Evolutionary conservation across 2,113 vertebrate genomes (phyloP).

Genomic region (Siphamia tubifer): DNA sequence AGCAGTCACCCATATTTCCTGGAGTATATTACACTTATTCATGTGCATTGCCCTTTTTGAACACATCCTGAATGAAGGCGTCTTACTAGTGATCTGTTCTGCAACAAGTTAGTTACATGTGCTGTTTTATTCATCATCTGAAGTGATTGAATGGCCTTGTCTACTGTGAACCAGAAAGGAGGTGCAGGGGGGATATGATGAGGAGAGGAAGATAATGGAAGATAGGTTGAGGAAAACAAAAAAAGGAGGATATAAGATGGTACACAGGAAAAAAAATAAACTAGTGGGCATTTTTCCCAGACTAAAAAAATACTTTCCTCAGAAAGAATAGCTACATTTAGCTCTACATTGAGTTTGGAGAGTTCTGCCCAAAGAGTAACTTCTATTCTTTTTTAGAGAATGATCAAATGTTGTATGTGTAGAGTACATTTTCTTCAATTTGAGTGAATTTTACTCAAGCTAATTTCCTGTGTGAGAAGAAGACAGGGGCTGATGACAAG

Average conservation of each 20-base stretch:
- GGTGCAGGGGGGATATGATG: neutral
- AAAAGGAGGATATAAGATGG: constrained; percentile 13
- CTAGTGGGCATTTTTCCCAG: too few relatives aligned
- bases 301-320: too few relatives aligned
- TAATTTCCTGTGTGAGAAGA: neutral
- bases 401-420: too few relatives aligned
- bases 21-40: neutral
- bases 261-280: too few relatives aligned
- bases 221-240: neutral
- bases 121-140: constrained; percentile 49
- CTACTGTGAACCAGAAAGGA: constrained; percentile 4
- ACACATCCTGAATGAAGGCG: constrained; percentile 19
- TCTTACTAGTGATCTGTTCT: too few relatives aligned
- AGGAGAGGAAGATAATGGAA: neutral
- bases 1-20: neutral
- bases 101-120: constrained; percentile 27
- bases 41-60: constrained; percentile 20
- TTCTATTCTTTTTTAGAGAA: too few relatives aligned
- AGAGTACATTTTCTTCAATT: too few relatives aligned
- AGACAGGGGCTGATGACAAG: constrained; percentile 21
- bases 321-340: too few relatives aligned
- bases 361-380: too few relatives aligned
- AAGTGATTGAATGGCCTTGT: neutral
- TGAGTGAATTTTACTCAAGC: too few relatives aligned
- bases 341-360: too few relatives aligned